These are phyloP conservation scores for Malaclemys terrapin DNA, from an alignment of 2,113 vertebrate species.

Conservation along the genomic window DNA sequence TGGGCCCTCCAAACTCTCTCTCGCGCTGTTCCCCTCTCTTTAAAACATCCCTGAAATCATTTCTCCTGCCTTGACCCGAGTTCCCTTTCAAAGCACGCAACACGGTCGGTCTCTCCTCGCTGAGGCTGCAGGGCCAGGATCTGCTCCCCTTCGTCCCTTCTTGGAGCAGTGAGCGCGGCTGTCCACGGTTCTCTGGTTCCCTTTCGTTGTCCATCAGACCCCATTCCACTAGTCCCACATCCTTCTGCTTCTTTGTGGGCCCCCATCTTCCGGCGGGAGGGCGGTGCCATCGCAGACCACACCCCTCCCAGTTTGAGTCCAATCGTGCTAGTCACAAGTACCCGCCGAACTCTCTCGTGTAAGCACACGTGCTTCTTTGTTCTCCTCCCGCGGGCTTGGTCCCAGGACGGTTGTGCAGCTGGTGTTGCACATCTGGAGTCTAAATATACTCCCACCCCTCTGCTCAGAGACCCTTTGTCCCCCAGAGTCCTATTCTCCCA, in stretches of 20 bases:
- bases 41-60: background rate
- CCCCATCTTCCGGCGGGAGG: background rate
- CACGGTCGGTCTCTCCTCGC: background rate
- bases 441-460: background rate
- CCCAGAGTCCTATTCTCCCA: background rate
- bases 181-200: background rate
- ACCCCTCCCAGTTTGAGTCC: background rate
- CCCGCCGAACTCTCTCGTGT: background rate
- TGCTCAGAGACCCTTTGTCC: background rate
- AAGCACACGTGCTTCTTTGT: background rate
- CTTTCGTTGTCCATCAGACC: background rate
- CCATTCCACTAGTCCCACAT: background rate
- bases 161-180: accelerated
- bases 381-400: background rate
- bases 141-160: background rate
- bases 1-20: background rate
- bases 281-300: background rate
- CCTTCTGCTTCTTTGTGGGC: background rate
- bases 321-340: background rate
- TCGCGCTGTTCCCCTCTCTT: background rate
- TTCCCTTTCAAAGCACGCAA: background rate
- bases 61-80: background rate
- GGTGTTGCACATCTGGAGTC: background rate
- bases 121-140: background rate
- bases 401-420: background rate